Percentiles rank a stretch among this genome's conserved stretches.
These are phyloP conservation scores for Pegoplata infirma DNA, from an alignment of 2,888 invertebrate genomes.

Conservation along the genomic window DNA sequence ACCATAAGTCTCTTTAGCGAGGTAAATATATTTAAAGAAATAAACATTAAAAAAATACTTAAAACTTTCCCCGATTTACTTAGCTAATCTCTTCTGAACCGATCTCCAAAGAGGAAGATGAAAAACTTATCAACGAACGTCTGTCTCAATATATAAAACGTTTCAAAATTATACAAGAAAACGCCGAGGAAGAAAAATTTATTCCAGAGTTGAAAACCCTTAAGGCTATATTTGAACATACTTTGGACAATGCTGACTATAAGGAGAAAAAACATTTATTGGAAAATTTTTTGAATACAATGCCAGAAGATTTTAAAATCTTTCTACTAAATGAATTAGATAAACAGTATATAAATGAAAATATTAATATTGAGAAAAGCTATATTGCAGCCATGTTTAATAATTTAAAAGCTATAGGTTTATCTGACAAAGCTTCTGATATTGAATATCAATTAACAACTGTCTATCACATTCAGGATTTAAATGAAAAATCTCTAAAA, in stretches of 20 bases:
- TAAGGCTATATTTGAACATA: constrained; percentile 25
- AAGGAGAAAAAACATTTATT: constrained; percentile 36
- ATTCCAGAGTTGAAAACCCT: constrained; percentile 32
- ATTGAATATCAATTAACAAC: constrained; percentile 33
- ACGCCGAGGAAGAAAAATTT: background rate
- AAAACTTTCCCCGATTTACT: background rate
- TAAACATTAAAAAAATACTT: too few species aligned
- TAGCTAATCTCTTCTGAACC: background rate
- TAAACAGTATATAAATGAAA: constrained; percentile 58
- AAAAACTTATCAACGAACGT: constrained; percentile 39
- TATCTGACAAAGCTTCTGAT: constrained; percentile 35
- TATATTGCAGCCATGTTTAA: constrained; percentile 55
- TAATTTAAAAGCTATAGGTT: constrained; percentile 13
- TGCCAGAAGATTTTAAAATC: constrained; percentile 32
- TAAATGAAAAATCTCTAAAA: constrained; percentile 50
- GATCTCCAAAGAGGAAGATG: constrained; percentile 13
- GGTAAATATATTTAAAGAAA: background rate
- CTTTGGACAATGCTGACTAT: constrained; percentile 14
- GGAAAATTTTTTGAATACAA: constrained; percentile 17
- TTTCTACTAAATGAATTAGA: constrained; percentile 49
- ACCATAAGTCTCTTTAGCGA: background rate
- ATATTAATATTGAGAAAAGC: constrained; percentile 24
- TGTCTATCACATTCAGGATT: constrained; percentile 9
- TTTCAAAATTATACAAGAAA: constrained; percentile 34
- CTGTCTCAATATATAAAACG: constrained; percentile 49